Conservation (phyloP, 2,113 vertebrate genomes). For the Garra rufa region DNA sequence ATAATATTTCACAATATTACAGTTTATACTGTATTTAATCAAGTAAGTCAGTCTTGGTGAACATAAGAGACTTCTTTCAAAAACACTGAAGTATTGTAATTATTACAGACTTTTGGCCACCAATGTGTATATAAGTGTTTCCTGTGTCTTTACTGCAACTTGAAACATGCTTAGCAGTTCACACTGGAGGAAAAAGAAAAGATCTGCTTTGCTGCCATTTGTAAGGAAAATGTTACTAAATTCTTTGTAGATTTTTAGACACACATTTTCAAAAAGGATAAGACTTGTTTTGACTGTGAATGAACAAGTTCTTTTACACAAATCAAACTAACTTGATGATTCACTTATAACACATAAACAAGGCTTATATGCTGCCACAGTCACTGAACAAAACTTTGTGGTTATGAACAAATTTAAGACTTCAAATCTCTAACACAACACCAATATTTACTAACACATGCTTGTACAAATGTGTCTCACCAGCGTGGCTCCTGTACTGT, state of each 20-base stretch:
- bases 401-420: neutral
- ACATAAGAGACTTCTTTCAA: neutral
- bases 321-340: neutral
- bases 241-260: neutral
- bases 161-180: neutral
- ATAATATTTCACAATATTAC: neutral
- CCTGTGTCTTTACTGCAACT: too few species aligned
- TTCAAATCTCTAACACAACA: neutral
- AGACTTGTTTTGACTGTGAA: neutral
- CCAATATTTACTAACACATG: neutral
- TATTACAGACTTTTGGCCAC: neutral
- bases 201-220: neutral
- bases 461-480: constrained; percentile 69
- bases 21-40: neutral
- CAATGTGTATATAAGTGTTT: neutral
- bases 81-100: neutral
- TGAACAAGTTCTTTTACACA: neutral
- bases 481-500: constrained; percentile 86
- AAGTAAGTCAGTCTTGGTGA: neutral
- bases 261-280: neutral
- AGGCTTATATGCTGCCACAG: neutral
- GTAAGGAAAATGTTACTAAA: neutral
- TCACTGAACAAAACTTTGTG: neutral
- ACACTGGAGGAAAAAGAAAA: neutral
- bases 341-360: neutral